Evolutionary conservation across 35 echinoderm and acorn worm species (phyloP), one percentile per base, ranked within the genome.

Genomic region (Apostichopus californicus): DNA sequence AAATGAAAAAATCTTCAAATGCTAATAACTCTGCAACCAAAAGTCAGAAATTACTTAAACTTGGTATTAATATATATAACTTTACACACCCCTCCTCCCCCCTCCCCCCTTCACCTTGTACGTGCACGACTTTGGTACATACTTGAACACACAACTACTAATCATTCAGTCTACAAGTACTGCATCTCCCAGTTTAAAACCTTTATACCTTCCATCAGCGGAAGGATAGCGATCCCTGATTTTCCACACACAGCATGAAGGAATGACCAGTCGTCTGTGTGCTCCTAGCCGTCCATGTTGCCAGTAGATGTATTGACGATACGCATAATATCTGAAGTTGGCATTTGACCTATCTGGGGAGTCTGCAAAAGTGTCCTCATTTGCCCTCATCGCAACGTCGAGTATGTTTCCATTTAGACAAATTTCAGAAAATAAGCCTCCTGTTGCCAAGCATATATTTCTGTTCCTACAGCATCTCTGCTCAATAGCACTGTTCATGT

Each of bases 261-360:
- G 89, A 26, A 91, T 91, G 17, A 91, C 73, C 8, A 23, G 5
- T 2, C 77, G 3, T 79, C 4, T 79, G 8, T 52, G 13, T 25
- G 70, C 72, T 55, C 89, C 89, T 55, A 91, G n/a, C 34, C 73
- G 77, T 4, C 89, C 89, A 91, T 91, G 73, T 79, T 91, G 52
- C 73, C 89, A 91, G 52, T 78, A 58, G 24, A 79, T 61, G 55
- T 78, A 91, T 73, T 91, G 73, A 0, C 77, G 71, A 55, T 91
- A 78, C 1, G 46, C 55, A 23, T 89, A 75, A 26, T 89, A 89
- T 2, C 60, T 60, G 53, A 72, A 72, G 52, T 89, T 87, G 1
- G 54, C 58, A 68, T 87, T 21, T 23, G 60, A 75, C 14, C 66
- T 89, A 64, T 89, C 46, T 72, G 60, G 63, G 6, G 58, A 21